Conservation (phyloP, 2,797 vertebrate genomes). For the Cottoperca gobio region DNA sequence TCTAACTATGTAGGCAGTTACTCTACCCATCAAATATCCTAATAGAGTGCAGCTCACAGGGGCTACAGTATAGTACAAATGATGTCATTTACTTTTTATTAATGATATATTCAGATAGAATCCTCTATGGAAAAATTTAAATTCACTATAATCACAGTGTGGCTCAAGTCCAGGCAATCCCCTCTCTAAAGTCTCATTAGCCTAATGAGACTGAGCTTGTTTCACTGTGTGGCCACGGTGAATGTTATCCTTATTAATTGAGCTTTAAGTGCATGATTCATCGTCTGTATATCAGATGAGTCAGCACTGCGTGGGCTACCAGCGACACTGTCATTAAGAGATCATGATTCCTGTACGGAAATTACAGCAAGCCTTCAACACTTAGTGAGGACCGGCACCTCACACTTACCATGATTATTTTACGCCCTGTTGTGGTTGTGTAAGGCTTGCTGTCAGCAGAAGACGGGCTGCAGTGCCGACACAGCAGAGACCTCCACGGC, state of each 20-base stretch:
- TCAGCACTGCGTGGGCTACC: conserved; percentile 31
- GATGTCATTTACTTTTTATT: conserved; percentile 33
- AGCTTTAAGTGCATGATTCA: conserved; percentile 52
- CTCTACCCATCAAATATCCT: conserved; percentile 22
- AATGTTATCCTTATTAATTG: conserved; percentile 61
- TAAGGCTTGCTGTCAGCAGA: conserved; percentile 41
- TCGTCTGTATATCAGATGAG: conserved; percentile 38
- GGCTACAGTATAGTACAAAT: not conserved
- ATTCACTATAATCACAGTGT: conserved; percentile 25
- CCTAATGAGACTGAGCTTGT: conserved; percentile 45
- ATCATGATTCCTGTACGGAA: conserved; percentile 28
- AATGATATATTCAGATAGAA: conserved; percentile 36
- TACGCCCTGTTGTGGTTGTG: not conserved
- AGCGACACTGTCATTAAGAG: conserved; percentile 28
- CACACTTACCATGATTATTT: conserved; percentile 1
- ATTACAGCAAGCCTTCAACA: conserved; percentile 25
- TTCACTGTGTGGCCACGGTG: conserved; percentile 16
- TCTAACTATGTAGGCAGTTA: not conserved
- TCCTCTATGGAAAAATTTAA: not conserved
- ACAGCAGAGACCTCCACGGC: conserved; percentile 22
- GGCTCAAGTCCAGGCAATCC: conserved; percentile 29
- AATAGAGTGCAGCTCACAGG: conserved; percentile 2
- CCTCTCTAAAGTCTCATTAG: conserved; percentile 55
- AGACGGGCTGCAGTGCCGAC: conserved; percentile 8
- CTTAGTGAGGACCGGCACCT: not conserved